A percentile compares a stretch with the other conserved stretches of the same genome.
Conservation (phyloP, 2,797 vertebrate species). For the Clarias laeviceps region DNA sequence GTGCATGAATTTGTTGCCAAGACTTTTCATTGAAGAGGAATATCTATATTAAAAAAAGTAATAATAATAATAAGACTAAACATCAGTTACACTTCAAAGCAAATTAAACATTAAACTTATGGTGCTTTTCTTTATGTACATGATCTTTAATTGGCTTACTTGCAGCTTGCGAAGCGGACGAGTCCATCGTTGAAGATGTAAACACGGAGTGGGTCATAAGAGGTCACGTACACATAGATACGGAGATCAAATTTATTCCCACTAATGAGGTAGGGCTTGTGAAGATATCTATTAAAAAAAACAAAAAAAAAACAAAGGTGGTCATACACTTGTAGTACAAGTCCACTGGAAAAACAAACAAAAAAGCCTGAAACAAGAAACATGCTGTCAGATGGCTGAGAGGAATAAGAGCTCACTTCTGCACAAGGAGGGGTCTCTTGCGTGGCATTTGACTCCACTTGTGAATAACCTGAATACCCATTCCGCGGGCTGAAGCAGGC, state of each 20-base stretch:
- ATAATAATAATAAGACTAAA: not conserved
- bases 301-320: not conserved
- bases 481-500: conserved; percentile 95
- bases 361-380: not conserved
- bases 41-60: conserved; percentile 75
- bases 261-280: conserved; percentile 97
- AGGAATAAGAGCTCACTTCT: conserved; percentile 74
- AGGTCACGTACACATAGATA: conserved; percentile 95
- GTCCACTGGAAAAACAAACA: not conserved
- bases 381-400: no score
- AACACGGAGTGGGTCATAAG: conserved; percentile 90
- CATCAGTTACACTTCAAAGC: not conserved
- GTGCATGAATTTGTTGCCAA: conserved; percentile 95
- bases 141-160: conserved; percentile 75
- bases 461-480: conserved; percentile 96
- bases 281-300: conserved; percentile 81
- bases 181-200: conserved; percentile 95
- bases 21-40: conserved; percentile 92
- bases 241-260: conserved; percentile 97
- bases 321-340: not conserved
- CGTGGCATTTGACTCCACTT: conserved; percentile 98
- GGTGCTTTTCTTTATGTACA: not conserved
- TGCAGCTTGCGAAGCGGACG: conserved; percentile 98
- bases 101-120: not conserved
- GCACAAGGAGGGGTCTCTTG: conserved; percentile 90